Conservation (phyloP, 2,888 invertebrate species). For the Eutolmus rufibarbis region DNA sequence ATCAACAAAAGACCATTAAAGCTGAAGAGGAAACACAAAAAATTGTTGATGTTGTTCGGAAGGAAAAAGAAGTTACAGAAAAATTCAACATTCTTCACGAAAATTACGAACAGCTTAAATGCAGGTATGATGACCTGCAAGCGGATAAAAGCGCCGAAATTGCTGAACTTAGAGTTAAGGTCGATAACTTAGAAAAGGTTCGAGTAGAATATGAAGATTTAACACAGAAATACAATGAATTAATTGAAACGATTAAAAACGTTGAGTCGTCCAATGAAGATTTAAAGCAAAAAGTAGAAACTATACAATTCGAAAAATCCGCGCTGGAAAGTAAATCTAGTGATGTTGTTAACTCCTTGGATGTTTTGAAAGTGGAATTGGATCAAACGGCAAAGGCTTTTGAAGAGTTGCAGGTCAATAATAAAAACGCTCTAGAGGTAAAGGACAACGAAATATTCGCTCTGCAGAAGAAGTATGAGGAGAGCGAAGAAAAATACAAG, state of each 20-base stretch:
- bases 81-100: conserved; percentile 48
- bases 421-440: conserved; percentile 53
- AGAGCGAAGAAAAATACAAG: conserved; percentile 59
- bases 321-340: conserved; percentile 20
- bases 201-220: conserved; percentile 52
- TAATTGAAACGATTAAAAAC: conserved; percentile 53
- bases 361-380: conserved; percentile 58
- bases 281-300: conserved; percentile 60
- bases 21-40: conserved; percentile 64
- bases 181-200: conserved; percentile 45
- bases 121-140: conserved; percentile 50
- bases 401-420: conserved; percentile 53
- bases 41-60: conserved; percentile 56
- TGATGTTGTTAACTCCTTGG: conserved; percentile 52
- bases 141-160: conserved; percentile 51
- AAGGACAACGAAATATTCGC: conserved; percentile 57
- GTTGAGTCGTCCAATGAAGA: conserved; percentile 57
- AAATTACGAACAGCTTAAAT: conserved; percentile 48
- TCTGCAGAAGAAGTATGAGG: conserved; percentile 55
- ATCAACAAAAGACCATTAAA: conserved; percentile 59
- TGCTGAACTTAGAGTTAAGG: conserved; percentile 50
- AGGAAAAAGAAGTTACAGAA: conserved; percentile 49
- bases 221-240: conserved; percentile 25
- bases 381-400: conserved; percentile 51
- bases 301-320: conserved; percentile 51